These are phyloP conservation scores for Eilema caniola DNA, from an alignment of 2,888 invertebrate species.

Conservation along the genomic window DNA sequence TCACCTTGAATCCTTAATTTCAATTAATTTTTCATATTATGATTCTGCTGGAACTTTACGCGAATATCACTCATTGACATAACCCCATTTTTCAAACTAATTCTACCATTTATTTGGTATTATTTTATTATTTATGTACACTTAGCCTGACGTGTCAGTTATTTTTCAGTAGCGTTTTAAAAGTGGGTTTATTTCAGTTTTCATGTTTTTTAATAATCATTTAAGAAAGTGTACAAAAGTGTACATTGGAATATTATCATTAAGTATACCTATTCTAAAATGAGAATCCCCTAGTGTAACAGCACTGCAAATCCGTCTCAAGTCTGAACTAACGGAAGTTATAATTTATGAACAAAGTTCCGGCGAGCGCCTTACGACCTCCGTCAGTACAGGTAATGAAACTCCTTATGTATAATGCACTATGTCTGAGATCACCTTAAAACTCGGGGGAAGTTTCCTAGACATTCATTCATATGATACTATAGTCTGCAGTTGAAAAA, in stretches of 20 bases:
- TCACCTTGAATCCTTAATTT: too few relatives aligned
- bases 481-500: slow-evolving; percentile 1
- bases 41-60: too few relatives aligned
- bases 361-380: slow-evolving; percentile 68
- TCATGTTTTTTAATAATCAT: background rate
- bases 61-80: too few relatives aligned
- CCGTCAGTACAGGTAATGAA: slow-evolving; percentile 69
- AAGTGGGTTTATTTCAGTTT: too few relatives aligned
- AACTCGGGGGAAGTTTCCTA: slow-evolving; percentile 44
- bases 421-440: slow-evolving; percentile 70
- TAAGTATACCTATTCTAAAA: background rate
- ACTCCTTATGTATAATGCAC: slow-evolving; percentile 78
- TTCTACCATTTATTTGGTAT: too few relatives aligned
- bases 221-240: background rate
- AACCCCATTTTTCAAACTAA: too few relatives aligned
- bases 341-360: slow-evolving; percentile 84
- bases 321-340: slow-evolving; percentile 83
- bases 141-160: too few relatives aligned
- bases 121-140: too few relatives aligned
- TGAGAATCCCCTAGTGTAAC: slow-evolving; percentile 60
- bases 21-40: too few relatives aligned
- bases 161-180: too few relatives aligned
- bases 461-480: slow-evolving; percentile 26
- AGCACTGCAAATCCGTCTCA: slow-evolving; percentile 61
- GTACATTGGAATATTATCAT: background rate